Evolutionary conservation across 2,797 vertebrate genomes (phyloP).

Genomic region (Neosilurus hyrtlii): DNA sequence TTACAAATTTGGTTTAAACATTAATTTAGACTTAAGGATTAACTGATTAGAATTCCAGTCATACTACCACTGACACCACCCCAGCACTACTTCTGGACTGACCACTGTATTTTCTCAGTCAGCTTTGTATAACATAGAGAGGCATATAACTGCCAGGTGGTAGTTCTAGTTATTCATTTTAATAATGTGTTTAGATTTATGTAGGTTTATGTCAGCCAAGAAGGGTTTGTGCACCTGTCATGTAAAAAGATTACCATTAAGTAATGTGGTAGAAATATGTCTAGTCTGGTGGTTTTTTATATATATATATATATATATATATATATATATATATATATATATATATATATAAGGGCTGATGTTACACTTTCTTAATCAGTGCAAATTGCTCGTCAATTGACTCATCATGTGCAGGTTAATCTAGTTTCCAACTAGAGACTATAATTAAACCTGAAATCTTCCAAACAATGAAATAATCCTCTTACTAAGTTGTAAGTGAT

Average conservation of each 20-base stretch:
- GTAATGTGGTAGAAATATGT: neutral
- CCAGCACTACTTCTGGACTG: too few relatives aligned
- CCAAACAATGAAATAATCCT: neutral
- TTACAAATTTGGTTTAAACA: too few relatives aligned
- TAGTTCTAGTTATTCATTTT: neutral
- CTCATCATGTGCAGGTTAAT: neutral
- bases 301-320: too few relatives aligned
- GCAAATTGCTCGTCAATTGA: neutral
- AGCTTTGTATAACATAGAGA: too few relatives aligned
- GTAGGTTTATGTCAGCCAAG: neutral
- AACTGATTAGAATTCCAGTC: too few relatives aligned
- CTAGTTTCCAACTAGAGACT: neutral
- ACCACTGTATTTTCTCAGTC: too few relatives aligned
- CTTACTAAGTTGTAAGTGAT: constrained; percentile 4
- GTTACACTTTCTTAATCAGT: neutral
- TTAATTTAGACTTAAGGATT: too few relatives aligned
- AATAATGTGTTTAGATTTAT: neutral
- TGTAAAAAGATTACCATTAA: neutral
- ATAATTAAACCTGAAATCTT: neutral
- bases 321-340: too few relatives aligned
- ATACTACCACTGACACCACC: too few relatives aligned
- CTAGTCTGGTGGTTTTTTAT: neutral
- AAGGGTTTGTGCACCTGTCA: neutral
- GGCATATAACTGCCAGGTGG: too few relatives aligned
- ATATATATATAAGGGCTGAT: neutral